phyloP scores from a whole-genome alignment of 2,113 vertebrate genomes.

The Rhagologus leucostigma region DNA sequence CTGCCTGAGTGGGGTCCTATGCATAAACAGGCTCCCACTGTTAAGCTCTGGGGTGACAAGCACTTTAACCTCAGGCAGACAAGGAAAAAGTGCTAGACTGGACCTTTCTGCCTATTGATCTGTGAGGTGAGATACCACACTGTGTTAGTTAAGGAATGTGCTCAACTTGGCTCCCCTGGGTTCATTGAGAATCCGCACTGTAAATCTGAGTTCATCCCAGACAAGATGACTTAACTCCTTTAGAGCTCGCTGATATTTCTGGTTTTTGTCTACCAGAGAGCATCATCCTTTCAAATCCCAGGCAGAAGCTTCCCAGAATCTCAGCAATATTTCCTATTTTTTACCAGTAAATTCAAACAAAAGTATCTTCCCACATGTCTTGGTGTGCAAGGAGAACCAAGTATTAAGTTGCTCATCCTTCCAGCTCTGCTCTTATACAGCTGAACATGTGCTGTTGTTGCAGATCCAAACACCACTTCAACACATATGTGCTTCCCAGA shows the following conservation, averaged over 20 bases:
- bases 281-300: not conserved
- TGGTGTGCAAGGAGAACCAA: not conserved
- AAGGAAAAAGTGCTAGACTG: not conserved
- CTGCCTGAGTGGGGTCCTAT: not conserved
- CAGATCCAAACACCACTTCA: not conserved
- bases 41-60: not conserved
- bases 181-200: rapidly evolving
- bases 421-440: not conserved
- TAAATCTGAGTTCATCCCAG: not conserved
- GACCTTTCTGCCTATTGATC: not conserved
- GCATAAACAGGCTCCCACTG: too few species aligned
- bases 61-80: not conserved
- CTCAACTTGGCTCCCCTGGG: not conserved
- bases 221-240: not conserved
- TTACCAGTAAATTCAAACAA: not conserved
- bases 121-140: not conserved
- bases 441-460: not conserved
- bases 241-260: not conserved
- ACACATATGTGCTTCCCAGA: not conserved
- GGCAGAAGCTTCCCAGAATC: not conserved
- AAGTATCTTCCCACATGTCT: not conserved
- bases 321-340: not conserved
- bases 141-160: not conserved
- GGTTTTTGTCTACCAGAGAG: not conserved
- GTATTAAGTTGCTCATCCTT: not conserved